phyloP scores from a whole-genome alignment of 2,888 invertebrate species.

The Parascotia fuliginaria region DNA sequence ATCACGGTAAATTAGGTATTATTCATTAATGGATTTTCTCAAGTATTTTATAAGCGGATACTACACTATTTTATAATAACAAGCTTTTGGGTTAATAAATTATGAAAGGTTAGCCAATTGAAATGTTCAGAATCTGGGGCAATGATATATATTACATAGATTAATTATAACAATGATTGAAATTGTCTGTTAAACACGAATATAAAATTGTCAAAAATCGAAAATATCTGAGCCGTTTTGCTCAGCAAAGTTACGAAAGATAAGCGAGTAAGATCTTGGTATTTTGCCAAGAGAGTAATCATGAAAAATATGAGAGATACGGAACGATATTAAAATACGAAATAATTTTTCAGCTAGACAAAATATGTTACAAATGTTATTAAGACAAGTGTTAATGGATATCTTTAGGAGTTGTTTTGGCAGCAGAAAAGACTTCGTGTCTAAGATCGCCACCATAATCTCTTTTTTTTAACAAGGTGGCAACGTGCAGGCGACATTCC shows the following conservation, averaged over 20 bases:
- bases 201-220: conserved; percentile 34
- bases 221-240: conserved; percentile 54
- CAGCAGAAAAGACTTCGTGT: too few relatives aligned
- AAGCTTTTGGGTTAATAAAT: too few relatives aligned
- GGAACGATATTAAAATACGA: conserved; percentile 72
- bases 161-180: conserved; percentile 4
- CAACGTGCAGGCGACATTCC: too few relatives aligned
- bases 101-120: not conserved
- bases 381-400: conserved; percentile 32
- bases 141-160: not conserved
- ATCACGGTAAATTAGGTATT: too few relatives aligned
- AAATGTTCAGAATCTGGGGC: not conserved
- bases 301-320: conserved; percentile 77
- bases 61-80: too few relatives aligned
- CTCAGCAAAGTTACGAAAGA: conserved; percentile 73
- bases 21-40: too few relatives aligned
- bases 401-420: too few relatives aligned
- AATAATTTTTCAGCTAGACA: conserved; percentile 65
- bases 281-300: conserved; percentile 79
- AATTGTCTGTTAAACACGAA: conserved; percentile 14
- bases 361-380: conserved; percentile 45
- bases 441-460: too few relatives aligned
- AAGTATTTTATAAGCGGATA: too few relatives aligned
- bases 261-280: conserved; percentile 77
- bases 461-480: too few relatives aligned